Base-by-base conservation (phyloP, 2,888 invertebrate species). In the Venusia cambrica region DNA sequence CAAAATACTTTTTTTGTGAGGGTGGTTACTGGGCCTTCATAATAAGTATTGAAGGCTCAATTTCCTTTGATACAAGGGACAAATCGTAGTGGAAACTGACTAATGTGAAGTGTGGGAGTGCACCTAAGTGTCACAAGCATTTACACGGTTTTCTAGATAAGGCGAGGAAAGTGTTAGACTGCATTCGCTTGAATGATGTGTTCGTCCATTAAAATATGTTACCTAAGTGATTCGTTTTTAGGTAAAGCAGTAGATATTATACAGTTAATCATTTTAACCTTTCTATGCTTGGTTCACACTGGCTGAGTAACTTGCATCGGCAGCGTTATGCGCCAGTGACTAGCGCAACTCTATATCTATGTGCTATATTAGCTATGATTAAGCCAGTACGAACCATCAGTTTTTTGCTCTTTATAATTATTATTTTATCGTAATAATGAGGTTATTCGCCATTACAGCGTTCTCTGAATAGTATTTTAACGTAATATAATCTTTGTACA, bases 181-280 rank as follows among this genome's bases (percentile, higher is more conserved):
- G 84, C 81, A 84, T 83, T 85, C 81, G 65, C 70, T 80, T 64
- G 80, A 85, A 83, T 83, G 80, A 77, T 71, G 77, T 87, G 87
- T 87, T 87, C 85, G 85, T 87, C 87, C 85, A 85, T 78, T 80
- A 64, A 70, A 73, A 77, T 69, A 70, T 62, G 63, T 71, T 69
- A 75, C 79, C 46, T 77, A 77, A 68, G 55, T 65, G 58, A 75
- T 76, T 73, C 62, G 63, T 77, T 80, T 75, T 20, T 29, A 42
- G 33, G 21, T 42, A 26, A 36, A 41, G 43, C 36, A 6, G 26
- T 47, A 47, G 38, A 29, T 28, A n/a, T 20, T 28, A 10, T 10
- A 13, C n/a, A 10, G 2, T 12, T 6, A n/a, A n/a, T n/a, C n/a
- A n/a, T 20, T 15, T 27, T 16, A 33, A 14, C 6, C 32, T 26